Evolutionary conservation across 1,140 invertebrate genomes (phyloP).

Genomic region (Drosophila pseudoananassae): DNA sequence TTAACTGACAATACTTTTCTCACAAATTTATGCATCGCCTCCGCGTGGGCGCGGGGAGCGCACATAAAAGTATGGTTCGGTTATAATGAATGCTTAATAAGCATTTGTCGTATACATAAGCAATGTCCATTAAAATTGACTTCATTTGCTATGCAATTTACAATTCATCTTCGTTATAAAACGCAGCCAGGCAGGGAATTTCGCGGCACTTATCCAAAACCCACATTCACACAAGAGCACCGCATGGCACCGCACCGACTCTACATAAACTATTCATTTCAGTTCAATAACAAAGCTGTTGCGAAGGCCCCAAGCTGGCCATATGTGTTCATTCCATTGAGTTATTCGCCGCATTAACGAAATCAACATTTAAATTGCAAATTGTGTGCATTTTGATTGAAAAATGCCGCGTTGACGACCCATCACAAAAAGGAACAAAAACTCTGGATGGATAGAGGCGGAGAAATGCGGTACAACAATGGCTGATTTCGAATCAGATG

Average conservation of each 20-base stretch:
- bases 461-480: conserved; percentile 14
- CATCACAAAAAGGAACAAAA: conserved; percentile 2
- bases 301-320: conserved; percentile 45
- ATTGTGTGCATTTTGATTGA: conserved; percentile 65
- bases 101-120: conserved; percentile 54
- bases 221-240: conserved; percentile 22
- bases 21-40: conserved; percentile 45
- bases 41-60: background rate
- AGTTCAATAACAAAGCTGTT: conserved; percentile 53
- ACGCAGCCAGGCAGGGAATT: conserved; percentile 35
- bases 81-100: conserved; percentile 61
- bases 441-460: conserved; percentile 6
- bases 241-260: background rate
- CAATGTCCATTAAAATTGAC: conserved; percentile 65
- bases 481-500: conserved; percentile 9
- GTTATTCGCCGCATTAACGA: conserved; percentile 66
- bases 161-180: conserved; percentile 58
- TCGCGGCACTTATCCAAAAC: conserved; percentile 36
- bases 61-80: conserved; percentile 36
- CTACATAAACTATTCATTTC: conserved; percentile 63
- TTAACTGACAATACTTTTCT: conserved; percentile 55
- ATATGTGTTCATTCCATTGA: conserved; percentile 56
- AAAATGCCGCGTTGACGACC: conserved; percentile 49
- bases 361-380: conserved; percentile 79
- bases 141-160: conserved; percentile 57